phyloP scores from a whole-genome alignment of 2,888 invertebrate species.

The Drosophila lacicola region DNA sequence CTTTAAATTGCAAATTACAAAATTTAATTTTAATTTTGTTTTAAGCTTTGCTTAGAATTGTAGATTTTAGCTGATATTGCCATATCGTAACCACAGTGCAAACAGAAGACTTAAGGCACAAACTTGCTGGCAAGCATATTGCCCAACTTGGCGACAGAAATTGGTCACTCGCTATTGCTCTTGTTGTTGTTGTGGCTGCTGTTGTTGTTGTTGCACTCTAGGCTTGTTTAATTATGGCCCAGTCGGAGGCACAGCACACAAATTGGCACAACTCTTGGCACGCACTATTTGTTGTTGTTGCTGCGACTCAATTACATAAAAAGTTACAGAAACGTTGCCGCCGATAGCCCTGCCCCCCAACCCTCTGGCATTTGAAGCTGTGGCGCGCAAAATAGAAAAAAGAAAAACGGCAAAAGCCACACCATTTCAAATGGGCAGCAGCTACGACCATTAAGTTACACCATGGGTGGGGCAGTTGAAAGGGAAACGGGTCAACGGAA shows the following conservation, averaged over 20 bases:
- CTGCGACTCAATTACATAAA: slow-evolving; percentile 48
- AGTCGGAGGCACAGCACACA: slow-evolving; percentile 26
- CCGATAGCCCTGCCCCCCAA: slow-evolving; percentile 34
- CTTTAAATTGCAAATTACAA: too few relatives aligned
- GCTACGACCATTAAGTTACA: slow-evolving; percentile 17
- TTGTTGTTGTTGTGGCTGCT: not conserved
- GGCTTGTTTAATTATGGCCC: slow-evolving; percentile 67
- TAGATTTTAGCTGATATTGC: not conserved
- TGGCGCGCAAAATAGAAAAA: slow-evolving; percentile 5
- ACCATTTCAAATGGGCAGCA: slow-evolving; percentile 34
- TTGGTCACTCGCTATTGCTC: slow-evolving; percentile 23
- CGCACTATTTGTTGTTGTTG: slow-evolving; percentile 43
- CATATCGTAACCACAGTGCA: slow-evolving; percentile 25
- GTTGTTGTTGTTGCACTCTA: slow-evolving; percentile 24
- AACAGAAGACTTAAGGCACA: slow-evolving; percentile 71
- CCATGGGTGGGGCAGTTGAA: slow-evolving; percentile 45
- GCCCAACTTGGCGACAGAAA: slow-evolving; percentile 44
- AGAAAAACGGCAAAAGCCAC: not conserved
- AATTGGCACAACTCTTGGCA: slow-evolving; percentile 54
- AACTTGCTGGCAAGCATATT: slow-evolving; percentile 55
- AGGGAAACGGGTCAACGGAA: slow-evolving; percentile 23
- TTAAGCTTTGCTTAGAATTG: not conserved
- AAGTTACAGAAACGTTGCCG: slow-evolving; percentile 28
- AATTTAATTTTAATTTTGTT: not conserved
- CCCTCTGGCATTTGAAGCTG: slow-evolving; percentile 28